Base-by-base conservation (phyloP, 2,888 invertebrate species). In the Coenonympha glycerion region DNA sequence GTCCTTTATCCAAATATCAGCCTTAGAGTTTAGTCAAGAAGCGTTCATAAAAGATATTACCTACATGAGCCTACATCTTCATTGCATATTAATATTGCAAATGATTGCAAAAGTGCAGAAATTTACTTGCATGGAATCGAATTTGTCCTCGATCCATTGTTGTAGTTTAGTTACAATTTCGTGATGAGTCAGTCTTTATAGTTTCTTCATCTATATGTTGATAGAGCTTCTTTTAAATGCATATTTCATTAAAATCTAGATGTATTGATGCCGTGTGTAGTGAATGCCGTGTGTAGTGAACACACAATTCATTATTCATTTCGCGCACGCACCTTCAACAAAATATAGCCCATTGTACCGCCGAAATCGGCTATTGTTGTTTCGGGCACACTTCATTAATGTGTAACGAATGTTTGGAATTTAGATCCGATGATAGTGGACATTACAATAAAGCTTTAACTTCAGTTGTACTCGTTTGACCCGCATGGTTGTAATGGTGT, bases 361-460 rank as follows among this genome's bases (percentile, higher is more conserved):
- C 49, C 49, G 36, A 49, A 49, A 49, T 45, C 37, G 37, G 39
- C 49, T 24, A 49, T 49, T 49, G 49, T 49, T 49, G 39, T 44
- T 45, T 36, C 16, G 31, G 36, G 22, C 39, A 49, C 49, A 39
- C 39, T 45, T 42, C 13, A 45, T 33, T 33, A 31, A 39, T 39
- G 37, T 49, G 37, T 31, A 21, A 28, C 16, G 33, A 46, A 33
- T 47, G 41, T 47, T 33, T 47, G 37, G 31, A n/a, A n/a, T n/a
- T n/a, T n/a, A n/a, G n/a, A 13, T 22, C 31, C 24, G 19, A 45
- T 19, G 24, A 21, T 44, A 31, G 15, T 19, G 33, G 15, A 16
- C 18, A 44, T 9, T 8, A 28, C 18, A 45, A 46, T 34, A 31
- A 24, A n/a, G 26, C 26, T 34, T 5, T 24, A 24, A 22, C 15